Conservation (phyloP, 2,797 vertebrate genomes). For the Phalanger gymnotis region DNA sequence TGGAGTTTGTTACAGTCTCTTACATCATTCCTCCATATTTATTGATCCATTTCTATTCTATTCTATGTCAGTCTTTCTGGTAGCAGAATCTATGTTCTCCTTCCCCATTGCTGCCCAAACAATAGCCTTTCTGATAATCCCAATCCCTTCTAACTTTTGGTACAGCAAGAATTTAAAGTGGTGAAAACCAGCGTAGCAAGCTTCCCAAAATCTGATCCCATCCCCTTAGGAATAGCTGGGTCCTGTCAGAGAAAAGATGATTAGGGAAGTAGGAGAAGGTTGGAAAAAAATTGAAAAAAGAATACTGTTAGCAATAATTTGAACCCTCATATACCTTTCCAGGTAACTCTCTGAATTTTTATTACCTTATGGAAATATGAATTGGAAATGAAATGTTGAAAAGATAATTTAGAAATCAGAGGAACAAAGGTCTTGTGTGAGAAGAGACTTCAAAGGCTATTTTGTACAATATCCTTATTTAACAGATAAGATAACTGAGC, state of each 20-base stretch:
- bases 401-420: background rate
- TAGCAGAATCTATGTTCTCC: background rate
- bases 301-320: background rate
- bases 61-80: conserved; percentile 9
- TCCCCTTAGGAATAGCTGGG: background rate
- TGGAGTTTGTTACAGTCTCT: background rate
- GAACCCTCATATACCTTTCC: background rate
- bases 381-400: background rate
- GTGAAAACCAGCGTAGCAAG: background rate
- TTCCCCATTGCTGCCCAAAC: background rate
- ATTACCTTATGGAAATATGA: background rate
- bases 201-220: background rate
- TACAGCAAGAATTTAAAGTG: background rate
- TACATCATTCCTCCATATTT: background rate
- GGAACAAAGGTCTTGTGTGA: background rate
- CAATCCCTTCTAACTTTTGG: conserved; percentile 52
- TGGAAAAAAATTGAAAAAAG: background rate
- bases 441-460: background rate
- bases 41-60: conserved; percentile 22
- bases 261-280: background rate
- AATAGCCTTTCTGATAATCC: background rate
- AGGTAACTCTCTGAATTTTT: background rate
- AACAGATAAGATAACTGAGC: background rate
- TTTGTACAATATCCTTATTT: background rate
- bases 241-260: background rate